Conservation (phyloP, 2,113 vertebrate species). For the Thalassoma bifasciatum region DNA sequence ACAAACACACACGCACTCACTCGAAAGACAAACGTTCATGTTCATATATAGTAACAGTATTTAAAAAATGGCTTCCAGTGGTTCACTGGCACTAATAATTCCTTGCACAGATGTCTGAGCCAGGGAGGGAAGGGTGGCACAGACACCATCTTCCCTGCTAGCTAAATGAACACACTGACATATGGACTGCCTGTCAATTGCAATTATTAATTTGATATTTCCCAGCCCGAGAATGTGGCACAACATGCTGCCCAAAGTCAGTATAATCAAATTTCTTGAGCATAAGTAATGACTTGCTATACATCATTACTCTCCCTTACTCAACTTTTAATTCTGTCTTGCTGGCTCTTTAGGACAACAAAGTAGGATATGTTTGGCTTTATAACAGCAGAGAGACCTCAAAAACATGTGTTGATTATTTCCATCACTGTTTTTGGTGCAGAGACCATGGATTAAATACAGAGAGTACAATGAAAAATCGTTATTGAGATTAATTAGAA, state of each 20-base stretch:
- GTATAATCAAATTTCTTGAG: slow-evolving; percentile 77
- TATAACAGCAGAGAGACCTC: slow-evolving; percentile 57
- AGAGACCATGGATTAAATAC: slow-evolving; percentile 20
- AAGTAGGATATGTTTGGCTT: slow-evolving; percentile 54
- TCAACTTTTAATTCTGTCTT: slow-evolving; percentile 66
- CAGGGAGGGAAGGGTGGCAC: slow-evolving; percentile 30
- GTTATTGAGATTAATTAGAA: not conserved
- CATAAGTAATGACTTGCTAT: slow-evolving; percentile 73
- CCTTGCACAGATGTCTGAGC: slow-evolving; percentile 43
- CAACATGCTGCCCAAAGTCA: slow-evolving; percentile 63
- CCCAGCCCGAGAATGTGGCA: slow-evolving; percentile 48
- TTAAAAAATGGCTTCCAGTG: slow-evolving; percentile 39
- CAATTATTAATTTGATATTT: slow-evolving; percentile 80
- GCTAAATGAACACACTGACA: slow-evolving; percentile 54
- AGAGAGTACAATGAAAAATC: too few relatives aligned
- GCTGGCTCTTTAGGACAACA: slow-evolving; percentile 46
- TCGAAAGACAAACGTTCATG: too few relatives aligned
- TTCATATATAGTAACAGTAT: not conserved
- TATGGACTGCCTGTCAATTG: slow-evolving; percentile 75
- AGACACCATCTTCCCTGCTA: slow-evolving; percentile 27
- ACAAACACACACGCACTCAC: too few relatives aligned
- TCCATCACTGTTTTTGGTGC: slow-evolving; percentile 46
- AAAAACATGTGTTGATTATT: slow-evolving; percentile 36
- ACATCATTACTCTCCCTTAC: slow-evolving; percentile 57
- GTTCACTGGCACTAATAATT: not conserved